Conservation (phyloP, 1,140 invertebrate genomes). For the Watersipora subatra region DNA sequence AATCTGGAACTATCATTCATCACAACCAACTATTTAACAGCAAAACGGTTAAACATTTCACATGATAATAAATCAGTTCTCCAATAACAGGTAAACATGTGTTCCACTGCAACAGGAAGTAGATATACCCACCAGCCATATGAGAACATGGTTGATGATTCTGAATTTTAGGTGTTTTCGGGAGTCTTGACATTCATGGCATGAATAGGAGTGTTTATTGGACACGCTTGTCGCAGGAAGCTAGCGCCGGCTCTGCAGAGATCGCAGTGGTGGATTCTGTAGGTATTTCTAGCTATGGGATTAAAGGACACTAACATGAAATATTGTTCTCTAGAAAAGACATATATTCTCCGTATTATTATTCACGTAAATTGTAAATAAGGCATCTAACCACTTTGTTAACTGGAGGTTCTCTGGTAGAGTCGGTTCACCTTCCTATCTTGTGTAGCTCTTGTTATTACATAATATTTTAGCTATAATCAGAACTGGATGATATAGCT, state of each 20-base stretch:
- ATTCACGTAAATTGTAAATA: too few species aligned
- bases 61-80: too few species aligned
- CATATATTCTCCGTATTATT: neutral
- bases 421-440: neutral
- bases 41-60: too few species aligned
- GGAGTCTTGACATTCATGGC: slow-evolving; percentile 34
- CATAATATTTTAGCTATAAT: neutral
- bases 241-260: slow-evolving; percentile 15
- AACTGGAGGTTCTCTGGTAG: too few species aligned
- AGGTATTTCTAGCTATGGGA: neutral
- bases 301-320: neutral
- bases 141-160: too few species aligned
- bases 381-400: too few species aligned
- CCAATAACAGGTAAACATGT: neutral
- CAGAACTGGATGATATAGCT: neutral
- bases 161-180: slow-evolving; percentile 33
- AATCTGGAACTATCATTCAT: too few species aligned
- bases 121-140: too few species aligned
- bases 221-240: slow-evolving; percentile 24
- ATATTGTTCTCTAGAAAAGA: neutral
- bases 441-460: neutral
- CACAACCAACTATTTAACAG: too few species aligned
- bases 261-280: slow-evolving; percentile 19
- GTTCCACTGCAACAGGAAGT: neutral
- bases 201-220: slow-evolving; percentile 17